These are phyloP conservation scores for Coboldia fuscipes DNA, from an alignment of 1,140 invertebrate genomes.

Conservation along the genomic window DNA sequence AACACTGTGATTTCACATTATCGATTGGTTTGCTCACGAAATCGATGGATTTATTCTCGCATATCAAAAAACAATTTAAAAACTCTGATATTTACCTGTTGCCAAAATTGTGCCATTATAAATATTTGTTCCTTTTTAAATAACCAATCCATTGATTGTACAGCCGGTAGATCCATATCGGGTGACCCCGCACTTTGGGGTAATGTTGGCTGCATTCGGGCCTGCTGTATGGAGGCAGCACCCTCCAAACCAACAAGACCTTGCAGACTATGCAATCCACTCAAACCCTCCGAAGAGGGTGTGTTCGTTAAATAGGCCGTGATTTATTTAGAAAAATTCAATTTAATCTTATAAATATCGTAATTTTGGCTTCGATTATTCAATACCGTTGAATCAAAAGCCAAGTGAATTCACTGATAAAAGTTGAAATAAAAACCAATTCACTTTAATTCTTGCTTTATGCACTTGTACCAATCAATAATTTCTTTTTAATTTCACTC, in stretches of 20 bases:
- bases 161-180: constrained; percentile 59
- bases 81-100: constrained; percentile 47
- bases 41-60: background rate
- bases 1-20: too few relatives aligned
- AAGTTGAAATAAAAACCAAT: too few relatives aligned
- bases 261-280: constrained; percentile 3
- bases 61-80: background rate
- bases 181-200: constrained; percentile 32
- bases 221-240: constrained; percentile 7
- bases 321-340: background rate
- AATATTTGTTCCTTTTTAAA: constrained; percentile 86
- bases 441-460: too few relatives aligned
- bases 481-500: too few relatives aligned
- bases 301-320: constrained; percentile 3
- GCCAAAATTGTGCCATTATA: constrained; percentile 79
- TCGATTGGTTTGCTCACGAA: too few relatives aligned
- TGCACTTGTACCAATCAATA: too few relatives aligned
- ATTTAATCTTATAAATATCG: too few relatives aligned
- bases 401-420: too few relatives aligned
- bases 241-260: constrained; percentile 17
- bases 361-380: too few relatives aligned
- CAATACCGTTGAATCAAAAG: too few relatives aligned
- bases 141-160: constrained; percentile 85
- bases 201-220: constrained; percentile 45
- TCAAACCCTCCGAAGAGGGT: constrained; percentile 3